Conservation (phyloP, 2,113 vertebrate species). For the Paradoxurus hermaphroditus region DNA sequence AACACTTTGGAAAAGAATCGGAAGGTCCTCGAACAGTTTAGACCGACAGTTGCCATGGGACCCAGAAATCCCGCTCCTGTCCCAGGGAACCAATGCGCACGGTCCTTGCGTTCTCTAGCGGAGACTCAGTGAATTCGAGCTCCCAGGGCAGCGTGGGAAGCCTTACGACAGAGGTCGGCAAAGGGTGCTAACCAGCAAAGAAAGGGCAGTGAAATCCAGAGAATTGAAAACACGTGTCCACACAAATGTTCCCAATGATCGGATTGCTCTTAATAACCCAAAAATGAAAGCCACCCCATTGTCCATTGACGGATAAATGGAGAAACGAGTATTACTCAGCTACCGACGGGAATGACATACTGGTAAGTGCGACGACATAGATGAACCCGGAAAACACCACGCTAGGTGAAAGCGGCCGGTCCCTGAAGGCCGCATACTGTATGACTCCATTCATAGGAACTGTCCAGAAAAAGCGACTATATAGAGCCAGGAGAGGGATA, state of each 20-base stretch:
- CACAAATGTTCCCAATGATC: neutral
- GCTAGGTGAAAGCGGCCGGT: neutral
- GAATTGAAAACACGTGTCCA: neutral
- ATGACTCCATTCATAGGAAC: neutral
- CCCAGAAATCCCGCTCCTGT: neutral
- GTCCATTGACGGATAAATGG: neutral
- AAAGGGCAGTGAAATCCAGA: neutral
- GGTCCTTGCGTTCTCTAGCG: neutral
- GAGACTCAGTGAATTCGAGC: neutral
- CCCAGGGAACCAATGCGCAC: neutral
- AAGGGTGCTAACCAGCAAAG: neutral
- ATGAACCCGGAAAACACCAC: neutral
- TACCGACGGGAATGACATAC: neutral
- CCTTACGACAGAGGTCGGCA: neutral
- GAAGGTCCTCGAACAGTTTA: neutral
- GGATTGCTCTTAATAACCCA: neutral
- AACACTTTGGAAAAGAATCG: neutral
- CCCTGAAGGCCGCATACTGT: neutral
- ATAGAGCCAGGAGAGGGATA: neutral
- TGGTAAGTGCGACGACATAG: neutral
- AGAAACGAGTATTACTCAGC: neutral
- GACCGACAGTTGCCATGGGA: neutral
- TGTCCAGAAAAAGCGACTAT: neutral
- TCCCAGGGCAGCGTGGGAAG: neutral
- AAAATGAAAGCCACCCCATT: conserved; percentile 25